Percentiles rank a stretch among this genome's conserved stretches.
Evolutionary conservation across 2,113 vertebrate genomes (phyloP).

Genomic region (Nycticorax nycticorax): DNA sequence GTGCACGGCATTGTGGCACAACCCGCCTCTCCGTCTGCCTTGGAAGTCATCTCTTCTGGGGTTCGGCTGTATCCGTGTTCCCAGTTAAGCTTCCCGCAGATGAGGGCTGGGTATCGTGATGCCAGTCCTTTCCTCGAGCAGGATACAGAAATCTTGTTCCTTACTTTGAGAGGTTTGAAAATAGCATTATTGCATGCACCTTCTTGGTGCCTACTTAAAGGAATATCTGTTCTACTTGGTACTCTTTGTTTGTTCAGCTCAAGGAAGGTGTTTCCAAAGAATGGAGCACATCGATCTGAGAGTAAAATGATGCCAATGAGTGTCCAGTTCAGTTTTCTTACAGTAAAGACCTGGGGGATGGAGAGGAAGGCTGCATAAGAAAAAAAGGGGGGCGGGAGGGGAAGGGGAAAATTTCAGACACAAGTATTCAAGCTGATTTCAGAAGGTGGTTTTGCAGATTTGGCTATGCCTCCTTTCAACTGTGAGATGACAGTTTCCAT

Average conservation of each 20-base stretch:
- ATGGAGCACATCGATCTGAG: neutral
- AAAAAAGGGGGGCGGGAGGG: too few species aligned
- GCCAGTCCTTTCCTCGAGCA: neutral
- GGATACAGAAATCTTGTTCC: neutral
- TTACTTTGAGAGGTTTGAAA: neutral
- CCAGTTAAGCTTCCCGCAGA: neutral
- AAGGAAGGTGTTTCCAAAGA: neutral
- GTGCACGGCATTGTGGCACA: neutral
- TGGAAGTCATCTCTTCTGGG: neutral
- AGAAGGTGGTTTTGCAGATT: neutral
- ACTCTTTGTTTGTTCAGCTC: neutral
- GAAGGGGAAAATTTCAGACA: neutral
- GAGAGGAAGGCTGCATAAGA: neutral
- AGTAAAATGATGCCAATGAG: neutral
- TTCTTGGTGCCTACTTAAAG: neutral
- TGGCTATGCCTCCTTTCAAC: neutral
- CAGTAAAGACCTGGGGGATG: neutral
- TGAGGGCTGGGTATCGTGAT: fast-evolving
- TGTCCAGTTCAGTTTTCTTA: neutral
- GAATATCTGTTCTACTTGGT: neutral
- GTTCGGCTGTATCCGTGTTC: fast-evolving
- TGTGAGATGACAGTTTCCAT: neutral
- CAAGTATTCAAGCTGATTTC: neutral
- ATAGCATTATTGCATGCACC: neutral
- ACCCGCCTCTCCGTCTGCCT: neutral